Conservation (phyloP, 2,113 vertebrate species). For the Poeciliopsis occidentalis region DNA sequence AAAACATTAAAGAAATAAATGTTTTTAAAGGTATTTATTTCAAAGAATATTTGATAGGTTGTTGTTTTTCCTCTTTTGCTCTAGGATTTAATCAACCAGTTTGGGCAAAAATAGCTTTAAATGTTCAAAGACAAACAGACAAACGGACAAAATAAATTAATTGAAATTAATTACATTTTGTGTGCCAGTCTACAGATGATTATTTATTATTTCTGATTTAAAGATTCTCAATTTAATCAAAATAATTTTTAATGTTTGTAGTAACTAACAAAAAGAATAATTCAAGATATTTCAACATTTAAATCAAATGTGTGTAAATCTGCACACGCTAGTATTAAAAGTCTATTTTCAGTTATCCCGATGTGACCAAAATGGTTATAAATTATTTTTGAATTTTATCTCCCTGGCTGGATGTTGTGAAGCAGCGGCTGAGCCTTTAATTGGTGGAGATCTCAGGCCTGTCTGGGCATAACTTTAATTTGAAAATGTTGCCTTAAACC, state of each 20-base stretch:
- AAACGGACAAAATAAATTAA: too few relatives aligned
- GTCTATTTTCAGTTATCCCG: background rate
- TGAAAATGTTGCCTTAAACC: conserved; percentile 40
- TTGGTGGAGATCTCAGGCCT: conserved; percentile 11
- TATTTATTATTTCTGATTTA: background rate
- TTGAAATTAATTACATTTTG: too few relatives aligned
- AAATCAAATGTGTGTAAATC: background rate
- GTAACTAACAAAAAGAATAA: background rate
- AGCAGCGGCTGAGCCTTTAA: conserved; percentile 23
- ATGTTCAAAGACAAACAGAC: background rate
- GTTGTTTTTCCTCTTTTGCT: background rate
- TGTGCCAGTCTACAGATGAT: too few relatives aligned
- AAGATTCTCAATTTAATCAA: background rate
- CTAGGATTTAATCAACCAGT: background rate
- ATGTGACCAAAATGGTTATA: background rate
- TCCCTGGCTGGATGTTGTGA: background rate
- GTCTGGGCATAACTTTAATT: conserved; percentile 60
- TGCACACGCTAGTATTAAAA: too few relatives aligned
- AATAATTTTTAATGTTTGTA: background rate
- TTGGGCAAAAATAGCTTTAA: conserved; percentile 1
- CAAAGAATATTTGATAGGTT: background rate
- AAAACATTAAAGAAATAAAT: background rate
- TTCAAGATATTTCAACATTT: background rate
- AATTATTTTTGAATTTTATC: background rate
- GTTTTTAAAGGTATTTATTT: background rate